Conservation (phyloP, 2,888 invertebrate genomes). For the Drosophila ochracea region DNA sequence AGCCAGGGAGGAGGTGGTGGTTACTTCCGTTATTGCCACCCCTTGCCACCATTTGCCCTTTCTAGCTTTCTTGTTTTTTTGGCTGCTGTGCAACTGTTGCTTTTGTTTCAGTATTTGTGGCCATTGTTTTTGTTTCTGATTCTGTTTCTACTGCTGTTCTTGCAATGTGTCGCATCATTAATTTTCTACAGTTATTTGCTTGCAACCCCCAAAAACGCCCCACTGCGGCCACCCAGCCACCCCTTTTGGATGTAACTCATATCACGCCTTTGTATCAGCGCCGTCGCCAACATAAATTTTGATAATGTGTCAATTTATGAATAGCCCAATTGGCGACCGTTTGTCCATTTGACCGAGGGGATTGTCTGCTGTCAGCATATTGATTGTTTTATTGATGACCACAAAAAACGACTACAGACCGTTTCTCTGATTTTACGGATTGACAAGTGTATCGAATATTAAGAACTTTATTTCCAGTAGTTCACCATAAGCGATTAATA, state of each 20-base stretch:
- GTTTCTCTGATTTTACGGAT: slow-evolving; percentile 29
- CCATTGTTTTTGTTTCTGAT: slow-evolving; percentile 33
- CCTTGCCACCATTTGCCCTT: slow-evolving; percentile 43
- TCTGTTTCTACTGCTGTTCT: slow-evolving; percentile 33
- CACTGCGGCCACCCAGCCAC: not conserved
- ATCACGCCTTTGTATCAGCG: slow-evolving; percentile 62
- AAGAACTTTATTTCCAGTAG: slow-evolving; percentile 26
- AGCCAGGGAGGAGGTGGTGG: slow-evolving; percentile 3
- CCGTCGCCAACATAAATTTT: slow-evolving; percentile 70
- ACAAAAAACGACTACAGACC: not conserved
- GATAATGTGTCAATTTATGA: slow-evolving; percentile 81
- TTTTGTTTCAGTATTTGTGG: slow-evolving; percentile 45
- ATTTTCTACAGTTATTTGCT: slow-evolving; percentile 76
- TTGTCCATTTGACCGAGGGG: slow-evolving; percentile 53
- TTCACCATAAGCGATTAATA: slow-evolving; percentile 26
- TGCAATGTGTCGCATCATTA: slow-evolving; percentile 75
- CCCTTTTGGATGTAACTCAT: slow-evolving; percentile 43
- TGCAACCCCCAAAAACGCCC: slow-evolving; percentile 41
- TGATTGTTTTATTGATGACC: slow-evolving; percentile 79
- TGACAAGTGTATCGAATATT: slow-evolving; percentile 55
- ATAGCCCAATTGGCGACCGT: slow-evolving; percentile 55
- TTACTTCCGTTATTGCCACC: slow-evolving; percentile 45
- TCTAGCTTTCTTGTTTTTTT: slow-evolving; percentile 23
- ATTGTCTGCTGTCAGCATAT: slow-evolving; percentile 77
- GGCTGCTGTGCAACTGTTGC: slow-evolving; percentile 68